Base-by-base conservation (phyloP, 1,140 invertebrate species). In the Uloborus diversus region DNA sequence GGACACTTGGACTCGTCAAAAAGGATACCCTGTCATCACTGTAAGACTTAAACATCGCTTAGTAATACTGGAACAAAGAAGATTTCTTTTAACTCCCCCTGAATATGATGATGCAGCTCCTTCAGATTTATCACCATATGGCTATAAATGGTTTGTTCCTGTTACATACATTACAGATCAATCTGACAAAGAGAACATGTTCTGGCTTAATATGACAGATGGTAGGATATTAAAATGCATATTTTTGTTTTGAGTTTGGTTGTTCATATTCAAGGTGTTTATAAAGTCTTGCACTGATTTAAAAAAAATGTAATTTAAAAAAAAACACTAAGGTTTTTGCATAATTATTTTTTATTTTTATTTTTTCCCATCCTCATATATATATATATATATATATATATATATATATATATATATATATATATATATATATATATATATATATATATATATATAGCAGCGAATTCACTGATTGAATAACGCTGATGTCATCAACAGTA, bases 1-100 rank as follows among this genome's bases (percentile, higher is more conserved):
- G 93, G 91, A 96, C 82, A 96, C 94, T 0, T 99, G 95, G 94
- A 96, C 94, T 0, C 88, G 90, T 42, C 96, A 98, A 88, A 97
- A 94, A 92, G 96, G 96, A 7, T 94, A 92, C 82, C 96, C 96
- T 2, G 83, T 93, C 27, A 89, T 94, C 14, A 90, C 87, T 2
- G 89, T 94, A 35, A 87, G 85, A 0, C 87, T 90, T 82, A 89
- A 91, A 66, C 90, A 89, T n/a, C 89, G 90, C 61, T 85, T 87
- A 35, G 88, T 93, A 30, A 86, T 88, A 0, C 90, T 90, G 0
- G 88, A 85, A 9, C 92, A 92, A 84, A 89, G 89, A 84, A 86
- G 78, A 85, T 91, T 86, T 83, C 85, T 84, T 84, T 82, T 70
- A 42, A 85, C 80, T 68, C 83, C 53, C 62, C 76, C 47, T 25